Evolutionary conservation across 2,113 vertebrate species (phyloP).

Genomic region (Clarias gariepinus): DNA sequence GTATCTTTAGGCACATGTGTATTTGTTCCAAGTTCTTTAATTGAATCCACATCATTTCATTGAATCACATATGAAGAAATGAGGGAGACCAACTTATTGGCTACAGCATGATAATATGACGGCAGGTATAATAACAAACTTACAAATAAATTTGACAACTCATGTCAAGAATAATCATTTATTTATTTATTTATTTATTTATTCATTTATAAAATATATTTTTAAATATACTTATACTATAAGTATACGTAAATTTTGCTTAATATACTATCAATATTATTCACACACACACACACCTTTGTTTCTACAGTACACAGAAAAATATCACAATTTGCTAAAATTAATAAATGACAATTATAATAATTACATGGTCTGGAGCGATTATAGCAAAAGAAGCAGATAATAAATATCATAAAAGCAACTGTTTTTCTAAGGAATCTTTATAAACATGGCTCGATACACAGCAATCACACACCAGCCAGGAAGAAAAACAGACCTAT

Average conservation of each 20-base stretch:
- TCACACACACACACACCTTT: neutral
- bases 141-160: neutral
- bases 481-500: neutral
- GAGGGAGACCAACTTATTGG: too few relatives aligned
- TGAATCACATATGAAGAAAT: too few relatives aligned
- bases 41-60: too few relatives aligned
- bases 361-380: neutral
- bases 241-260: neutral
- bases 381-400: neutral
- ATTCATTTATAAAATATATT: neutral
- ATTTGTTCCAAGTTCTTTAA: too few relatives aligned
- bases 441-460: neutral
- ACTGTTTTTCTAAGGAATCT: neutral
- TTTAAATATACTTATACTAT: too few relatives aligned
- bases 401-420: conserved; percentile 44
- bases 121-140: neutral
- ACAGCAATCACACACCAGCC: conserved; percentile 5
- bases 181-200: neutral
- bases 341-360: neutral
- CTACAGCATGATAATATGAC: neutral
- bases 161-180: neutral
- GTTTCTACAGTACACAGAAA: neutral
- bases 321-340: neutral
- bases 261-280: neutral
- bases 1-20: too few relatives aligned